Evolutionary conservation across 2,888 invertebrate genomes (phyloP), one percentile per base, ranked within the genome.

Genomic region (Belgica antarctica): DNA sequence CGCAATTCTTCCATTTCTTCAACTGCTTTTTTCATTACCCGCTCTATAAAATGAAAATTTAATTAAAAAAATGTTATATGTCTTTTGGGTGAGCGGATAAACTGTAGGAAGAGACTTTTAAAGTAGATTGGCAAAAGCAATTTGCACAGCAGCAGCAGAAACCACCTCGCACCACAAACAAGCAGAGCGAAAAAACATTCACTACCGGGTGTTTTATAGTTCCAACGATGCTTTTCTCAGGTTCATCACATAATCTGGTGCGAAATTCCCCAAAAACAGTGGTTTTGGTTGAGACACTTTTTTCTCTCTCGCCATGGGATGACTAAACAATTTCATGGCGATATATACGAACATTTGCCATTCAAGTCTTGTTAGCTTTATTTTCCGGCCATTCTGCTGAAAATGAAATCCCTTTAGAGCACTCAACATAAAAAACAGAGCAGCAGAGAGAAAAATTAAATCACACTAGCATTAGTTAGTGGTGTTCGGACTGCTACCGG

Each of bases 381-480:
- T 31, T 31, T 31, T 31, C 34, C 12, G 34, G 34, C 34, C 12
- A 12, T 31, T 41, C 52, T 22, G 52, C 19, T 17, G 12, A 22
- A 22, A 52, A 52, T 12, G 22, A 52, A 52, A 22, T 17, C 52
- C 22, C 22, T 2, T 52, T 22, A 19, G 24, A 5, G 59, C 59
- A 19, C 2, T 24, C n/a, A 27, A 25, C 25, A 27, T 3, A 52
- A 27, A 10, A 59, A 59, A 59, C 12, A 12, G 15, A 27, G n/a
- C 1, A 27, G 31, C 12, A 24, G 52, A 15, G 31, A 57, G 52
- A 68, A 41, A 70, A 59, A 70, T 61, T 41, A 70, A 70, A 70
- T 70, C 61, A 61, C 61, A 70, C 41, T 27, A 61, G 57, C 59
- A 70, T 70, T 70, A 70, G 61, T 70, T 70, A 70, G 70, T 70